Conservation (phyloP, 2,888 invertebrate genomes). For the Papilio demoleus region DNA sequence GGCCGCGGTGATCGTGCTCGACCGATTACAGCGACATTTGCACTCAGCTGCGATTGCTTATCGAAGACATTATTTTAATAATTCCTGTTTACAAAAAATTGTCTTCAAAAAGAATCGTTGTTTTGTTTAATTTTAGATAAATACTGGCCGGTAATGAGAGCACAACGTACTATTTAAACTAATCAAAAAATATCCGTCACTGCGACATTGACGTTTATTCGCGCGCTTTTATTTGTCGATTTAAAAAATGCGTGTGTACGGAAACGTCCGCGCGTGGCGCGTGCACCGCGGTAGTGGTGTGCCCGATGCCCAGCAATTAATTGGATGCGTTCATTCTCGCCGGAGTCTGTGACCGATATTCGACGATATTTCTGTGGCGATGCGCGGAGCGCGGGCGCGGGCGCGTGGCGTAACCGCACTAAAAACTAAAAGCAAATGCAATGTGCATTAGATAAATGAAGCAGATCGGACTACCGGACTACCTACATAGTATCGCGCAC, state of each 20-base stretch:
- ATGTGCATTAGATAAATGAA: conserved; percentile 77
- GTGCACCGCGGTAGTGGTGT: conserved; percentile 69
- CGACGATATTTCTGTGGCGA: conserved; percentile 79
- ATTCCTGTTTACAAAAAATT: conserved; percentile 54
- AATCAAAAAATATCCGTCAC: conserved; percentile 46
- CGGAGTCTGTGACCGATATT: conserved; percentile 81
- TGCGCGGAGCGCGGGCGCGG: conserved; percentile 43
- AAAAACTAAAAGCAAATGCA: conserved; percentile 79
- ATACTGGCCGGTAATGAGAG: not conserved
- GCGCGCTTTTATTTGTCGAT: conserved; percentile 64
- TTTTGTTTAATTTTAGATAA: conserved; percentile 8
- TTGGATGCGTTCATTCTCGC: conserved; percentile 71
- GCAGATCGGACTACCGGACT: conserved; percentile 54
- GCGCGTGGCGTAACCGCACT: conserved; percentile 77
- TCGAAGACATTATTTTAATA: conserved; percentile 67
- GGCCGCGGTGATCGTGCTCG: no score
- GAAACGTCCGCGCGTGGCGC: conserved; percentile 76
- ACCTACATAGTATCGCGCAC: conserved; percentile 40
- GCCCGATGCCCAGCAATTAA: conserved; percentile 69
- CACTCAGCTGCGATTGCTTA: conserved; percentile 75
- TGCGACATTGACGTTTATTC: conserved; percentile 51
- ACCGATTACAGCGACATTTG: conserved; percentile 47
- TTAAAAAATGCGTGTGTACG: conserved; percentile 57
- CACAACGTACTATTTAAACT: conserved; percentile 7
- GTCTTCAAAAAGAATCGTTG: conserved; percentile 58